Percentiles rank a stretch among this genome's conserved stretches.
Evolutionary conservation across 2,888 invertebrate species (phyloP).

Genomic region (Peribatodes rhomboidaria): DNA sequence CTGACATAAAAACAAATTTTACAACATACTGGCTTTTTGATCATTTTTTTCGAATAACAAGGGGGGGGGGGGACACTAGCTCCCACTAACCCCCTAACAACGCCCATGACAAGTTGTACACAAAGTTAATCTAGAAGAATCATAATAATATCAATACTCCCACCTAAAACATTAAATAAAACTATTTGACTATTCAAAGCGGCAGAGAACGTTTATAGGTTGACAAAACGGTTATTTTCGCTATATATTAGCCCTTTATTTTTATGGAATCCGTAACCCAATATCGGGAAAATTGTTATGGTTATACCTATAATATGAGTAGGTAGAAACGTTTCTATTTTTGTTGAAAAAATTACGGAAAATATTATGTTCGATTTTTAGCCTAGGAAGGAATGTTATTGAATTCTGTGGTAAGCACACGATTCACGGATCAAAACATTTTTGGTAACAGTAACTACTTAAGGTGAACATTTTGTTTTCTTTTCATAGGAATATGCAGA

Average conservation of each 20-base stretch:
- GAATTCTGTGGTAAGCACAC: not conserved
- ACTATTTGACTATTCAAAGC: constrained; percentile 5
- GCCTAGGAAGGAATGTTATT: too few relatives aligned
- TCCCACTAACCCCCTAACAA: too few relatives aligned
- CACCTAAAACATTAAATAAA: not conserved
- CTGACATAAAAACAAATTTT: not conserved
- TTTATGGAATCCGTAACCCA: constrained; percentile 20
- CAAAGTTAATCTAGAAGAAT: too few relatives aligned
- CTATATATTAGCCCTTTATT: constrained; percentile 25
- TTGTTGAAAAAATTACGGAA: not conserved
- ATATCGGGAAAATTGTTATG: constrained; percentile 17
- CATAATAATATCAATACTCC: too few relatives aligned
- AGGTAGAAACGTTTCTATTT: not conserved
- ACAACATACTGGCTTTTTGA: not conserved
- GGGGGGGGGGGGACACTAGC: too few relatives aligned
- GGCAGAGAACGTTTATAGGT: constrained; percentile 25
- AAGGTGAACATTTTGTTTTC: too few relatives aligned
- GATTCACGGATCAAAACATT: not conserved
- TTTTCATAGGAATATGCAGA: too few relatives aligned
- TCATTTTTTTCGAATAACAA: too few relatives aligned
- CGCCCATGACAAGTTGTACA: too few relatives aligned
- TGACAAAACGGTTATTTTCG: constrained; percentile 28
- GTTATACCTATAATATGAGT: not conserved
- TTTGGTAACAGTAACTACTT: too few relatives aligned
- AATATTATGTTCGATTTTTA: not conserved